A percentile compares a stretch with the other conserved stretches of the same genome.
phyloP scores from a whole-genome alignment of 2,113 vertebrate genomes.

The Corydoras sp. region DNA sequence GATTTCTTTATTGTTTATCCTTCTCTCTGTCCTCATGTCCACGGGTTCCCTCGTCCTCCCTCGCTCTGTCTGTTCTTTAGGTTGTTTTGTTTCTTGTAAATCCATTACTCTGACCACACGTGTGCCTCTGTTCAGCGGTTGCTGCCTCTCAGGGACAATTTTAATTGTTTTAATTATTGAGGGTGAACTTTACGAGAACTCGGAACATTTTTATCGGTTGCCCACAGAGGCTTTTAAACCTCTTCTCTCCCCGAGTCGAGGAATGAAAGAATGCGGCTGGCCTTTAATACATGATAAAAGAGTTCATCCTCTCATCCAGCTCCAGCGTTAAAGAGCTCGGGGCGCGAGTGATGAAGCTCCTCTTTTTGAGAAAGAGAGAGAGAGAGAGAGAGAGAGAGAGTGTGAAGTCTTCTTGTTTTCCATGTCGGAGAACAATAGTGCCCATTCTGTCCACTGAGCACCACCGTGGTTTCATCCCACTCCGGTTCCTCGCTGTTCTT shows the following conservation, averaged over 20 bases:
- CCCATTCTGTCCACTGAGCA: constrained; percentile 35
- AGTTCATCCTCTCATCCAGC: constrained; percentile 18
- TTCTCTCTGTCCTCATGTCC: no score
- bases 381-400: background rate
- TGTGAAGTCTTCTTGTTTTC: constrained; percentile 26
- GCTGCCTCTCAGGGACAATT: background rate
- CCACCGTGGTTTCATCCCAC: constrained; percentile 3
- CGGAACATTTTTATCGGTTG: background rate
- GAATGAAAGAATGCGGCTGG: constrained; percentile 19
- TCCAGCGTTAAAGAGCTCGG: background rate
- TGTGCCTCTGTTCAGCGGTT: background rate
- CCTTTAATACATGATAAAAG: constrained; percentile 29
- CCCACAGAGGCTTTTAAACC: constrained; percentile 26
- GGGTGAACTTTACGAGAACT: constrained; percentile 21
- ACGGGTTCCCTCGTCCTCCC: no score
- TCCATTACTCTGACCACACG: background rate
- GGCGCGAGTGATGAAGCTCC: constrained; percentile 31
- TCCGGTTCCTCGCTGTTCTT: background rate
- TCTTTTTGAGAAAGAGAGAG: constrained; percentile 5
- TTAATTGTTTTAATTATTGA: constrained; percentile 21
- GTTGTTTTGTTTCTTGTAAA: no score
- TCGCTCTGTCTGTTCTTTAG: no score
- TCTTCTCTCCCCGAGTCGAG: background rate
- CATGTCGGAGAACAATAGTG: constrained; percentile 36
- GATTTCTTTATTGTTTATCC: no score